Conservation (phyloP, 2,888 invertebrate genomes). For the Crossocerus cetratus region DNA sequence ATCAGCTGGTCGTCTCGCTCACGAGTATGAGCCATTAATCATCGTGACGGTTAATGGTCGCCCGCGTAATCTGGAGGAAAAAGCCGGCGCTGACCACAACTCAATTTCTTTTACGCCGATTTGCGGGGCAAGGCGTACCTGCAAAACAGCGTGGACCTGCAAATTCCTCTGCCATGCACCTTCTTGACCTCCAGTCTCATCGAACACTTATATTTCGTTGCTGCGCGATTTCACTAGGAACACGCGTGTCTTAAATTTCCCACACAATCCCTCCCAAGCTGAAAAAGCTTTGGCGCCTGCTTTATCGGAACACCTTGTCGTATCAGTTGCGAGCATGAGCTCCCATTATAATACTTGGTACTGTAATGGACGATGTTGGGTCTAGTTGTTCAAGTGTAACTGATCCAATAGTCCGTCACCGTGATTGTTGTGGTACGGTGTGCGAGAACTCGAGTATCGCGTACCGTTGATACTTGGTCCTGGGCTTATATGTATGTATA, state of each 20-base stretch:
- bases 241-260: constrained; percentile 9
- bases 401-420: constrained; percentile 32
- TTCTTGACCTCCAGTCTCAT: background rate
- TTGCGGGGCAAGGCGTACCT: background rate
- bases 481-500: too few relatives aligned
- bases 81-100: constrained; percentile 28
- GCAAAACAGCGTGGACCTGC: background rate
- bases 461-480: background rate
- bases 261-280: constrained; percentile 13
- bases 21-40: constrained; percentile 39
- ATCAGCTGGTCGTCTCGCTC: constrained; percentile 37
- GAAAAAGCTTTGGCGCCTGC: constrained; percentile 29
- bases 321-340: constrained; percentile 20
- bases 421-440: constrained; percentile 39
- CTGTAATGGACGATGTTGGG: background rate
- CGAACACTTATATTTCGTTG: constrained; percentile 22
- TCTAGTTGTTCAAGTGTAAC: constrained; percentile 37
- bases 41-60: constrained; percentile 43
- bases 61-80: constrained; percentile 39
- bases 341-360: constrained; percentile 1
- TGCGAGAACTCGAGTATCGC: constrained; percentile 27
- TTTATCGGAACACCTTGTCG: constrained; percentile 35
- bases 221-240: constrained; percentile 17
- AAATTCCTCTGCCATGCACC: background rate
- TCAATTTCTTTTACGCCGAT: constrained; percentile 22